Conservation (phyloP, 2,797 vertebrate species). For the Smutsia temminckii region DNA sequence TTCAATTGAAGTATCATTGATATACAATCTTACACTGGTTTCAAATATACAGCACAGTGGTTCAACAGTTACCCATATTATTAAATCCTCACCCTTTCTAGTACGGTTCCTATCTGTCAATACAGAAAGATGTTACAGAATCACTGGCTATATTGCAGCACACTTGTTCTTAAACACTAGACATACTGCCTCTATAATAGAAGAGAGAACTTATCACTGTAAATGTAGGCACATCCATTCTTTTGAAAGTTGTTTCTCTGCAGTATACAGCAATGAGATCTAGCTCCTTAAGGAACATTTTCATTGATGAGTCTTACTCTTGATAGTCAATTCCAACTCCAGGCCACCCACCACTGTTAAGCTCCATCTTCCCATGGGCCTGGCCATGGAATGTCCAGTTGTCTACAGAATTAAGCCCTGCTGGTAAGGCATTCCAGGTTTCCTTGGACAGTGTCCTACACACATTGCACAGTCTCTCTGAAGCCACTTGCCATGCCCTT, state of each 20-base stretch:
- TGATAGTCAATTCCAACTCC: background rate
- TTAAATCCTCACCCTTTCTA: too few species aligned
- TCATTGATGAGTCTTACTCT: background rate
- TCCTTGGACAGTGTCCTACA: background rate
- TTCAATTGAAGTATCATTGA: too few species aligned
- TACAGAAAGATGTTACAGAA: too few species aligned
- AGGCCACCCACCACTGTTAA: background rate
- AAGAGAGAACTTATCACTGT: background rate
- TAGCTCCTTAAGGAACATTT: background rate
- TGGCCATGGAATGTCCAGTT: background rate
- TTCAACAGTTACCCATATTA: too few species aligned
- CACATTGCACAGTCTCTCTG: too few species aligned
- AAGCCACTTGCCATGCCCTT: background rate
- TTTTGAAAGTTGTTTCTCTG: background rate
- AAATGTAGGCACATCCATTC: background rate
- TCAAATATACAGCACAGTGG: too few species aligned
- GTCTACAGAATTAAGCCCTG: background rate
- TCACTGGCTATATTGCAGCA: background rate
- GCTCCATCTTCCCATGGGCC: background rate
- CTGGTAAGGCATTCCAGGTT: background rate
- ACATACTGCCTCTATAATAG: background rate
- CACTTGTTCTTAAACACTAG: background rate
- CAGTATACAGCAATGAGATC: background rate
- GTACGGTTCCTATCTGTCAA: too few species aligned
- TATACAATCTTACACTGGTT: too few species aligned